Base-by-base conservation (phyloP, 1,140 invertebrate genomes). In the Heterodera schachtii region DNA sequence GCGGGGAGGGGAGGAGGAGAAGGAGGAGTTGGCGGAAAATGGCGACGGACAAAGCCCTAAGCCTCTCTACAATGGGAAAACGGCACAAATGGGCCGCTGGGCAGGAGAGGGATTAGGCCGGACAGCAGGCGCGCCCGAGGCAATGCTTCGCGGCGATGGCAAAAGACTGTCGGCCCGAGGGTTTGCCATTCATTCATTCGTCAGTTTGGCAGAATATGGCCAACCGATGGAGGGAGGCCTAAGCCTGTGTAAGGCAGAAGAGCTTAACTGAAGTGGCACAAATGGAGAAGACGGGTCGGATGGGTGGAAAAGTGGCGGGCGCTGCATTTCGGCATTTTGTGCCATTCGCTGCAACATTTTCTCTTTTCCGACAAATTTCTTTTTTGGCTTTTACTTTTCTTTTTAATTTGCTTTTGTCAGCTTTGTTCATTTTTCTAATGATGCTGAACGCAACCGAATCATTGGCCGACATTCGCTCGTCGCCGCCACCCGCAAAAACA, bases 61-160 rank as follows among this genome's bases (percentile, higher is more conserved):
- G 69, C 69, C 69, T 41, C 69, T 71, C 41, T 41, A 71, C 69
- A 71, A 71, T 71, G 69, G 69, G 69, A 71, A 71, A 71, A 71
- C 69, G 69, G 69, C 49, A 47, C 77, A 52, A 78, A 78, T 46
- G 43, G 43, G 64, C 49, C 75, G 49, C 6, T 43, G 57, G 41
- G 41, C 47, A 41, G 57, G 75, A 57, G 57, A 76, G 60, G 77
- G 77, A 78, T 78, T 78, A 78, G 70, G 64, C 49, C 77, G 77
- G 77, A 41, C 77, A 31, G 64, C 77, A 78, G 70, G 75, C 75
- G 57, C 75, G 31, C 75, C 49, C 47, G 66, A 64, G 57, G 57
- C 57, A 64, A 64, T 64, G 13, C 57, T 64, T n/a, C 16, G 57
- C 57, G 13, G 57, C 57, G 16, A 16, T 64, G 57, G 57, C 57